Evolutionary conservation across 2,797 vertebrate genomes (phyloP).

Genomic region (Manis crassicaudata): DNA sequence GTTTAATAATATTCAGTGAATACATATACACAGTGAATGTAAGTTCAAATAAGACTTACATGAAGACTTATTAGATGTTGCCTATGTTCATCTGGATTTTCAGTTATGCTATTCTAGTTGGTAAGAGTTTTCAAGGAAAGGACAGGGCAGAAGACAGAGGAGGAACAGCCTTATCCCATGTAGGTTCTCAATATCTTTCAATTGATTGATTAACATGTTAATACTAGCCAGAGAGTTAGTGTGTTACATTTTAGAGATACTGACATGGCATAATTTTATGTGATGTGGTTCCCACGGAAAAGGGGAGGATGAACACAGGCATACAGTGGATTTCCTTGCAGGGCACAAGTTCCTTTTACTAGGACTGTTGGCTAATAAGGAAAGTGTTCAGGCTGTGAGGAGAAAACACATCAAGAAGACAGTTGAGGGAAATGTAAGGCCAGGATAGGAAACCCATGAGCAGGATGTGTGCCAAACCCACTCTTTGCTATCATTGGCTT

Average conservation of each 20-base stretch:
- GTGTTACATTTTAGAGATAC: background rate
- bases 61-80: background rate
- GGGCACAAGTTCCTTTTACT: background rate
- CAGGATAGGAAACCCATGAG: background rate
- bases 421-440: background rate
- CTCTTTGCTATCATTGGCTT: background rate
- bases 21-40: background rate
- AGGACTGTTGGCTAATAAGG: background rate
- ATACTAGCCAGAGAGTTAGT: background rate
- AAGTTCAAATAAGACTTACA: background rate
- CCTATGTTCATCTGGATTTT: background rate
- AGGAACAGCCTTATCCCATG: background rate
- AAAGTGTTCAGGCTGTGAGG: background rate
- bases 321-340: background rate
- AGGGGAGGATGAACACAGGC: background rate
- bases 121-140: background rate
- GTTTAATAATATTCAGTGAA: slow-evolving; percentile 53
- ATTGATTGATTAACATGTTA: slow-evolving; percentile 8
- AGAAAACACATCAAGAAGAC: background rate
- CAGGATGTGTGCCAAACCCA: background rate
- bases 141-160: background rate
- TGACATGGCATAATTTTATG: background rate
- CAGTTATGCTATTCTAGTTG: background rate
- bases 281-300: background rate
- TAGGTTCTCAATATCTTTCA: background rate